Conservation (phyloP, 92 coral and sea anemone species). For the Virgularia gustaviana region DNA sequence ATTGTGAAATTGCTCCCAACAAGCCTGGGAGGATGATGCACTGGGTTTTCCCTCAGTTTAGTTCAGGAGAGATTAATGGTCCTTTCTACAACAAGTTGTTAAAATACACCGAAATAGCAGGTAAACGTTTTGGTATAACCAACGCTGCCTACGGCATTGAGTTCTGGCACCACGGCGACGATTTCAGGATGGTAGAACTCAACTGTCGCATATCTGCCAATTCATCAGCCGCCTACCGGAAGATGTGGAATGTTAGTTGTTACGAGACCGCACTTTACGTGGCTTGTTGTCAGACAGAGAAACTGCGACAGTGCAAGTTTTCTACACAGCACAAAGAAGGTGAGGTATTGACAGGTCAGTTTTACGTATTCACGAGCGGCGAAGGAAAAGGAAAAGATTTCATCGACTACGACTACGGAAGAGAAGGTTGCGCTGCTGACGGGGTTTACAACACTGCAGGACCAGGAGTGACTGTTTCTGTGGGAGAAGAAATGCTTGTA, state of each 20-base stretch:
- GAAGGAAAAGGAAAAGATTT: conserved; percentile 12
- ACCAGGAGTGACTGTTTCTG: not conserved
- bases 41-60: conserved; percentile 14
- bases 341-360: not conserved
- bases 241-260: conserved; percentile 13
- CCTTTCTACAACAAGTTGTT: not conserved
- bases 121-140: not conserved
- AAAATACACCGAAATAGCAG: not conserved
- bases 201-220: not conserved
- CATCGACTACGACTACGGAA: conserved; percentile 7
- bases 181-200: conserved; percentile 2
- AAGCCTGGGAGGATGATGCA: not conserved
- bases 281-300: conserved; percentile 12
- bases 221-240: not conserved
- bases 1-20: not conserved
- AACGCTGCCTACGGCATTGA: conserved; percentile 4
- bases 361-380: not conserved
- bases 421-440: not conserved
- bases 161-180: conserved; percentile 5
- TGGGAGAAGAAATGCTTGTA: not conserved
- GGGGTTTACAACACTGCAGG: conserved; percentile 19
- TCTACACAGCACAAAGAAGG: too few relatives aligned
- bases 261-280: conserved; percentile 12
- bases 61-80: not conserved
- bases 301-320: not conserved